Conservation (phyloP, 2,113 vertebrate species). For the Gadus macrocephalus region DNA sequence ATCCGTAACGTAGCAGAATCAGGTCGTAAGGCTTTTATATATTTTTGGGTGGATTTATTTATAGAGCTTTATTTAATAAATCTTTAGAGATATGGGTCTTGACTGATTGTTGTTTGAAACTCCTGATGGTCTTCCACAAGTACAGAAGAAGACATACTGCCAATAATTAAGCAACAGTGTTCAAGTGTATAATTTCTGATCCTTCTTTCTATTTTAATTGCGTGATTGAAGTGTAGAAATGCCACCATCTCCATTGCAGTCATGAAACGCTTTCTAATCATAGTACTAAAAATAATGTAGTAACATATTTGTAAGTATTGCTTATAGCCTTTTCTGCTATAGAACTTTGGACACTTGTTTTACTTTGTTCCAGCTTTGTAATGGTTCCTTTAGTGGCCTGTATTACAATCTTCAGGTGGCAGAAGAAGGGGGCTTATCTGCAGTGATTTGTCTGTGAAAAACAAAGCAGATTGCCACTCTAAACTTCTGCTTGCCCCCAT, state of each 20-base stretch:
- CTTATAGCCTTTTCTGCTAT: background rate
- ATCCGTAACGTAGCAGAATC: background rate
- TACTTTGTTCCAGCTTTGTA: background rate
- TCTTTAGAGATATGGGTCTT: constrained; percentile 26
- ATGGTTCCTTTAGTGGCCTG: constrained; percentile 3
- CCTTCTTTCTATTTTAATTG: background rate
- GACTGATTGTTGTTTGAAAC: constrained; percentile 21
- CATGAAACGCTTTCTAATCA: background rate
- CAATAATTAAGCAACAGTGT: constrained; percentile 3
- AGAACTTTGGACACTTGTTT: background rate
- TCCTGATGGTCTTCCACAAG: constrained; percentile 21
- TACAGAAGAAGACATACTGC: constrained; percentile 17
- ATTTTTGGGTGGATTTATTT: constrained; percentile 15
- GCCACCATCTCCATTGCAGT: background rate
- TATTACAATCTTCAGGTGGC: constrained; percentile 17
- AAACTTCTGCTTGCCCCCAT: constrained; percentile 17
- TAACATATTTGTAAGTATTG: background rate
- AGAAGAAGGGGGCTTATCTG: constrained; percentile 19
- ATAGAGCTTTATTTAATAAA: constrained; percentile 19
- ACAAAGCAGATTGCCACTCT: constrained; percentile 31
- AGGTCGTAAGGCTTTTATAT: background rate
- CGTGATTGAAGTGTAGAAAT: background rate
- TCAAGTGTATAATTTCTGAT: constrained; percentile 12
- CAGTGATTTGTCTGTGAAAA: constrained; percentile 19
- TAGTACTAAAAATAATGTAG: too few relatives aligned